Base-by-base conservation (phyloP, 2,888 invertebrate genomes). In the Tribolium freemani region DNA sequence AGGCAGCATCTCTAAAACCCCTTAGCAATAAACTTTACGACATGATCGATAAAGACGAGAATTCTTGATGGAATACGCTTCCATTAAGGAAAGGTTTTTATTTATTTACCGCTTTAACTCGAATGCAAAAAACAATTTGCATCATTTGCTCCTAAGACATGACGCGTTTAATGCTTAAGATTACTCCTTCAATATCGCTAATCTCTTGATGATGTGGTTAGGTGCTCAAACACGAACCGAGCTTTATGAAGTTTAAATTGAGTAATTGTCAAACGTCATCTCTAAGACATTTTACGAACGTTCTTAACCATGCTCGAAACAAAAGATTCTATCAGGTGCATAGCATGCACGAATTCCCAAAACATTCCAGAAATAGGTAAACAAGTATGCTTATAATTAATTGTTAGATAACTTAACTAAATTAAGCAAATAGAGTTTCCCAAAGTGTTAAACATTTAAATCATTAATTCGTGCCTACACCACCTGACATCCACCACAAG, bases 11-110 rank as follows among this genome's bases (percentile, higher is more conserved):
- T 69, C 58, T 69, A 56, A 50, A 69, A 69, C 51, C 51, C 56
- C 69, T 30, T 51, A 50, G 69, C 50, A 69, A 69, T 69, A 69
- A 69, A 69, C 51, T 69, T 69, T 69, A 69, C 60, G 30, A 44
- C 58, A 51, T 31, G 69, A 69, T 69, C 69, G 51, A 51, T 69
- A 69, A 58, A 53, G 45, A 51, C 31, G 48, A 13, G 58, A 68
- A 48, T 68, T 68, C 68, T 51, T 45, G 51, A 50, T 68, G 58
- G 58, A 38, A 3, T 30, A 57, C 44, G 21, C n/a, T 45, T 54
- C 46, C 67, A 57, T 56, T 31, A 68, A 31, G 11, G 10, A 9
- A 44, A 58, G 20, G 13, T 69, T 69, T 69, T 69, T 57, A 48
- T 48, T 48, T 67, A 57, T 57, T 57, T 57, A 57, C 20, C 16